These are phyloP conservation scores for Thymelicus lineola DNA, from an alignment of 2,888 invertebrate genomes.

Conservation along the genomic window DNA sequence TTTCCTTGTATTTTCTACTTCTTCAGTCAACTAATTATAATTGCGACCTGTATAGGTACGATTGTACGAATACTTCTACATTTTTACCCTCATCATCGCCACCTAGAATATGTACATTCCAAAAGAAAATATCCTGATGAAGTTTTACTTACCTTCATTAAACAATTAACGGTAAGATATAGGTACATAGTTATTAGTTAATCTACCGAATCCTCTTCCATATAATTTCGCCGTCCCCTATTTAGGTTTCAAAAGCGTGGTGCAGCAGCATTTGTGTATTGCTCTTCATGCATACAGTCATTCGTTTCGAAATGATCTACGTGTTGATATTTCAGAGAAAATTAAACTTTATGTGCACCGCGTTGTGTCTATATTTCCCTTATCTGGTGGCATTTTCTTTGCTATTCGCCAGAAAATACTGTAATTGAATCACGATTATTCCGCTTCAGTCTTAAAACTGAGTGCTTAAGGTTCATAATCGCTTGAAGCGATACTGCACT, in stretches of 20 bases:
- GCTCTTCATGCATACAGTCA: constrained; percentile 71
- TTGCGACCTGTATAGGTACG: too few relatives aligned
- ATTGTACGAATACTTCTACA: too few relatives aligned
- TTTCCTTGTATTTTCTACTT: too few relatives aligned
- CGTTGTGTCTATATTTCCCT: constrained; percentile 56
- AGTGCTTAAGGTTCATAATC: constrained; percentile 47
- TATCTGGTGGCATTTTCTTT: constrained; percentile 53
- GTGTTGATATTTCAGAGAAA: constrained; percentile 50
- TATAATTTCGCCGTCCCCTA: constrained; percentile 49
- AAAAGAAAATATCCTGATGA: too few relatives aligned
- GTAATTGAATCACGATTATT: constrained; percentile 24
- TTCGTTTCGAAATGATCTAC: constrained; percentile 65
- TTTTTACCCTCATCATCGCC: too few relatives aligned
- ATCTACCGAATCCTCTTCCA: constrained; percentile 20
- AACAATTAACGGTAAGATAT: too few relatives aligned
- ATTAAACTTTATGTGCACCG: constrained; percentile 56
- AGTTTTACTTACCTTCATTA: too few relatives aligned
- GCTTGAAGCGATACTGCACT: constrained; percentile 38
- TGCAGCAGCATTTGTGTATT: constrained; percentile 77
- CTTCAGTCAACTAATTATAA: too few relatives aligned
- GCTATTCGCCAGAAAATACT: constrained; percentile 31
- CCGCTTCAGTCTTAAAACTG: background rate
- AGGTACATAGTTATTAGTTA: too few relatives aligned
- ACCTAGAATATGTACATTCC: too few relatives aligned
- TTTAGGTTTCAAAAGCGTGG: constrained; percentile 76